Evolutionary conservation across 2,888 invertebrate genomes (phyloP).

Genomic region (Gonocerus acuteangulatus): DNA sequence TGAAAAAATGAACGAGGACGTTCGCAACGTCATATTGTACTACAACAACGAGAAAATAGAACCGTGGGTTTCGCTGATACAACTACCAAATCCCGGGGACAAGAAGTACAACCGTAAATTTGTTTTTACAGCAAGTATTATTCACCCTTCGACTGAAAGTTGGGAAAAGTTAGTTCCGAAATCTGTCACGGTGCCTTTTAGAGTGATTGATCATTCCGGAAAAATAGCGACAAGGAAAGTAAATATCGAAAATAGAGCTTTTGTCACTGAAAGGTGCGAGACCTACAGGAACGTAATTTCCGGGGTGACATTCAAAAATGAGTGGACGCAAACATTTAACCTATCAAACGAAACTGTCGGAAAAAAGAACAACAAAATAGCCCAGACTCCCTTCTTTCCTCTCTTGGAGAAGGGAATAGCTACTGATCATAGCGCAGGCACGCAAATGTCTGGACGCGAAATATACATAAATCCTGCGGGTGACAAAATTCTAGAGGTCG

Average conservation of each 20-base stretch:
- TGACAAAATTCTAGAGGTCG: conserved; percentile 45
- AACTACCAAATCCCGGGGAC: too few species aligned
- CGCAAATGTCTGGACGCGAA: conserved; percentile 40
- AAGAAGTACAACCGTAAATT: too few species aligned
- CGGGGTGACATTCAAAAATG: conserved; percentile 68
- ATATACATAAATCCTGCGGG: conserved; percentile 54
- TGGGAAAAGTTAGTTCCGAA: too few species aligned
- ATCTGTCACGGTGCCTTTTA: too few species aligned
- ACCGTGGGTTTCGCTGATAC: too few species aligned
- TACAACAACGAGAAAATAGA: too few species aligned
- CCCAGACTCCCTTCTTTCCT: conserved; percentile 40
- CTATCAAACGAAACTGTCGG: not conserved
- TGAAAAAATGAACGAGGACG: too few species aligned
- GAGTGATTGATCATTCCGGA: too few species aligned
- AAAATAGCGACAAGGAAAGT: too few species aligned
- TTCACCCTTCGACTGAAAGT: too few species aligned
- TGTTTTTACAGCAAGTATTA: too few species aligned
- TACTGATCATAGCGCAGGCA: conserved; percentile 26
- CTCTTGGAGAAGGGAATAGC: conserved; percentile 26
- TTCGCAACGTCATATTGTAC: too few species aligned
- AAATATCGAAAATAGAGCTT: conserved; percentile 40
- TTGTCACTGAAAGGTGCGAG: conserved; percentile 69
- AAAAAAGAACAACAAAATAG: not conserved
- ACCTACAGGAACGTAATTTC: conserved; percentile 68
- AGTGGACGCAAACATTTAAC: conserved; percentile 56